Percentiles rank a stretch among this genome's conserved stretches.
Evolutionary conservation across 1,140 invertebrate species (phyloP).

Genomic region (Diachasma alloeum): DNA sequence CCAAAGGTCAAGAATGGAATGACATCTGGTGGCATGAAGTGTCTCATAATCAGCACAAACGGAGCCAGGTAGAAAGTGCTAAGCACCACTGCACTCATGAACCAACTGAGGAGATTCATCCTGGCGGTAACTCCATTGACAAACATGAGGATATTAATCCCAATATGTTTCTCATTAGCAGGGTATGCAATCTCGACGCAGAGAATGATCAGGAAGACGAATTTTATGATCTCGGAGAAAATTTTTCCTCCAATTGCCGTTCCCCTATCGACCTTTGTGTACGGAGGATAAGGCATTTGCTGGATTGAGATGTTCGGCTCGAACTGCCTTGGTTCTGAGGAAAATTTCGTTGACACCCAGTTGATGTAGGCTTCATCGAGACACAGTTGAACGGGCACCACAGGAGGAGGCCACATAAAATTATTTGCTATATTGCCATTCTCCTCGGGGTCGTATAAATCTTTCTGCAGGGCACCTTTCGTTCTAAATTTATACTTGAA

Average conservation of each 20-base stretch:
- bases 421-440: conserved; percentile 24
- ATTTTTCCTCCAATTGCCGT: conserved; percentile 41
- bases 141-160: conserved; percentile 59
- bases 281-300: conserved; percentile 60
- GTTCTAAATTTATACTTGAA: conserved; percentile 55
- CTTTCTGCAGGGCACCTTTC: conserved; percentile 36
- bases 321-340: neutral
- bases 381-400: conserved; percentile 55
- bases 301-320: conserved; percentile 51
- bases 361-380: conserved; percentile 52
- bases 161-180: conserved; percentile 58
- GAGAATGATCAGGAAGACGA: conserved; percentile 54
- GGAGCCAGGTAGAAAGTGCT: conserved; percentile 51
- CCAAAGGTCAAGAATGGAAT: conserved; percentile 55
- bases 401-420: conserved; percentile 27
- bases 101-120: conserved; percentile 59
- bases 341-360: conserved; percentile 5
- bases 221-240: conserved; percentile 46
- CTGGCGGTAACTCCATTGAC: conserved; percentile 57
- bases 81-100: conserved; percentile 51
- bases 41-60: conserved; percentile 51
- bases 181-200: conserved; percentile 54
- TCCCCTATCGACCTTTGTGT: conserved; percentile 44
- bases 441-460: conserved; percentile 40
- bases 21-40: conserved; percentile 48